Evolutionary conservation across 2,113 vertebrate species (phyloP).

Genomic region (Takifugu flavidus): DNA sequence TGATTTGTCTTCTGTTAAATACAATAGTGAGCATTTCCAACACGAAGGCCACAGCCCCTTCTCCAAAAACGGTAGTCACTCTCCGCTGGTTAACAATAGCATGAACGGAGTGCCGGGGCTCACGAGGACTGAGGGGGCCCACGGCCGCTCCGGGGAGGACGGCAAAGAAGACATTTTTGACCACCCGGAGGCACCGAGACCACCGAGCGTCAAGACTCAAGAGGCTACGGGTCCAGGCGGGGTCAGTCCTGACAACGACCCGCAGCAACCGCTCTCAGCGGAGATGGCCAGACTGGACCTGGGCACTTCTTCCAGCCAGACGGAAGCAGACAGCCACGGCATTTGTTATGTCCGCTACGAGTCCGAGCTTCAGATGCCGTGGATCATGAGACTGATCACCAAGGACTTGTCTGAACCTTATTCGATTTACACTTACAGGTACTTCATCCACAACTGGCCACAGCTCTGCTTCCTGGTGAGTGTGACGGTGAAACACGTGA

Average conservation of each 20-base stretch:
- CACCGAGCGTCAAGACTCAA: slow-evolving; percentile 20
- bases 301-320: slow-evolving; percentile 43
- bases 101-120: slow-evolving; percentile 67
- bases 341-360: slow-evolving; percentile 97
- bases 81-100: slow-evolving; percentile 65
- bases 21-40: slow-evolving; percentile 63
- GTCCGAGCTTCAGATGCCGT: slow-evolving; percentile 99
- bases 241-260: slow-evolving; percentile 54
- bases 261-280: slow-evolving; percentile 63
- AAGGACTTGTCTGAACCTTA: slow-evolving; percentile 99
- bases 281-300: slow-evolving; percentile 76
- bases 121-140: slow-evolving; percentile 52
- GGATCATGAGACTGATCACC: slow-evolving; percentile 99
- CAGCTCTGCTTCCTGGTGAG: slow-evolving; percentile 99
- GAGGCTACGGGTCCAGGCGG: slow-evolving; percentile 63
- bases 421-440: slow-evolving; percentile 99
- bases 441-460: slow-evolving; percentile 99
- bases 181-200: slow-evolving; percentile 74
- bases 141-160: slow-evolving; percentile 26
- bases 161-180: slow-evolving; percentile 47
- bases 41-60: slow-evolving; percentile 61
- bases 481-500: slow-evolving; percentile 37
- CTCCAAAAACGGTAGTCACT: slow-evolving; percentile 72
- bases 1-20: slow-evolving; percentile 59
- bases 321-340: slow-evolving; percentile 73